A percentile compares a stretch with the other conserved stretches of the same genome.
Evolutionary conservation across 2,797 vertebrate genomes (phyloP).

Genomic region (Helicolenus hilgendorfi): DNA sequence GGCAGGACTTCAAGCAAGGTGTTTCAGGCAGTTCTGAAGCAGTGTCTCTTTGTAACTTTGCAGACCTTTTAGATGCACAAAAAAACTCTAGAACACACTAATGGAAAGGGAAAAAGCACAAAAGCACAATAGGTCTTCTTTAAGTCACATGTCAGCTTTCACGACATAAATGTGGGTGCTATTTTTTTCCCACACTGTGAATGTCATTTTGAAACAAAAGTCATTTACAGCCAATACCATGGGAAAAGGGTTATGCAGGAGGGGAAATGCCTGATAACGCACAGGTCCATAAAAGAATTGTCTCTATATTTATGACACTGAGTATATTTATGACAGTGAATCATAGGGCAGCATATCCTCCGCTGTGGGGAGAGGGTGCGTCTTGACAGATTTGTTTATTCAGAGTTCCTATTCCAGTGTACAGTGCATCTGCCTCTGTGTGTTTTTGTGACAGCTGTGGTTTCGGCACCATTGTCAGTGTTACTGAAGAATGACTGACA

Average conservation of each 20-base stretch:
- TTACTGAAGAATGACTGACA: neutral
- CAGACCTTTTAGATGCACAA: no score
- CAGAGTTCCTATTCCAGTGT: conserved; percentile 37
- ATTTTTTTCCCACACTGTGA: neutral
- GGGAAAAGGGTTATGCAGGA: conserved; percentile 8
- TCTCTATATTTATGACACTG: conserved; percentile 40
- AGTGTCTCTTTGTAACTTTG: no score
- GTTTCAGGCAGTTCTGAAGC: no score
- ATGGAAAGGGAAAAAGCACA: no score
- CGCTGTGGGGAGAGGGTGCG: conserved; percentile 69
- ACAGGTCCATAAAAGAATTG: conserved; percentile 4
- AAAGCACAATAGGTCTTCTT: neutral
- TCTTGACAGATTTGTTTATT: conserved; percentile 76
- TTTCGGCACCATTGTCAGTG: conserved; percentile 16
- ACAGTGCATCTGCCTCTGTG: neutral
- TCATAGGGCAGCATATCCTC: conserved; percentile 8
- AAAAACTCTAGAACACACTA: no score
- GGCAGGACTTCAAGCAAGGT: no score
- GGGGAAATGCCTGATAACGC: neutral
- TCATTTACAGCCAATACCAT: neutral
- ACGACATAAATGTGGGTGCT: neutral
- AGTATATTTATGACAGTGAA: neutral
- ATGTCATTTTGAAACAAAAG: neutral
- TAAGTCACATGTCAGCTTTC: neutral
- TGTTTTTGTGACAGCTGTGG: conserved; percentile 18